Evolutionary conservation across 92 coral and sea anemone species (phyloP), one percentile per base, ranked within the genome.

Genomic region (Epizoanthus stellaris): DNA sequence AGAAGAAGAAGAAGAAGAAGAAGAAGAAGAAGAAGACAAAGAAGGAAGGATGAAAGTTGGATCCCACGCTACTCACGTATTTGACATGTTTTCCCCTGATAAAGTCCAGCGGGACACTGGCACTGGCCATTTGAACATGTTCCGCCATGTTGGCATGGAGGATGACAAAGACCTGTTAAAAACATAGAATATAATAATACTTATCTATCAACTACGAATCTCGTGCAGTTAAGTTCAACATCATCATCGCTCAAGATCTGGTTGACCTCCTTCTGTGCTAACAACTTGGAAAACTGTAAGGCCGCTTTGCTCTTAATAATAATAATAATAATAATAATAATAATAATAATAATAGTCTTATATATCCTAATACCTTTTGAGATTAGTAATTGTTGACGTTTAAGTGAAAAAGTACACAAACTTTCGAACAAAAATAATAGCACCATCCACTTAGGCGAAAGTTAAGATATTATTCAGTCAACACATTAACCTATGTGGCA

Each of bases 71-170:
- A 75, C 91, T 86, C 75, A 96, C 99, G 93, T 76, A 87, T 96
- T 61, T 96, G 93, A 61, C 99, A 96, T 58, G 85, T 88, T 19
- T 81, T 95, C 49, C 99, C 99, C 54, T 95, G 87, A 70, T 94
- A 96, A 53, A 95, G 92, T n/a, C 94, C 99, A 36, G 88, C 39
- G 6, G 89, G 85, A 76, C 99, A 96, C 81, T 94, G 89, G 59
- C 99, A 96, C 58, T 89, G 88, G 21, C 87, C 76, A 63, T 93
- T 89, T 17, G 92, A 81, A 85, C 99, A 96, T 4, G 87, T 87
- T 45, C 99, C 99, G 4, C 95, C 95, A 85, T 96, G 95, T 49
- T 91, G 88, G 65, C 99, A 96, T 6, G 91, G 87, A 8, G 99
- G 99, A 19, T 71, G 87, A 77, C 99, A 96, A n/a, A 90, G 82